Conservation (phyloP, 2,113 vertebrate genomes). For the Lepus timidus region DNA sequence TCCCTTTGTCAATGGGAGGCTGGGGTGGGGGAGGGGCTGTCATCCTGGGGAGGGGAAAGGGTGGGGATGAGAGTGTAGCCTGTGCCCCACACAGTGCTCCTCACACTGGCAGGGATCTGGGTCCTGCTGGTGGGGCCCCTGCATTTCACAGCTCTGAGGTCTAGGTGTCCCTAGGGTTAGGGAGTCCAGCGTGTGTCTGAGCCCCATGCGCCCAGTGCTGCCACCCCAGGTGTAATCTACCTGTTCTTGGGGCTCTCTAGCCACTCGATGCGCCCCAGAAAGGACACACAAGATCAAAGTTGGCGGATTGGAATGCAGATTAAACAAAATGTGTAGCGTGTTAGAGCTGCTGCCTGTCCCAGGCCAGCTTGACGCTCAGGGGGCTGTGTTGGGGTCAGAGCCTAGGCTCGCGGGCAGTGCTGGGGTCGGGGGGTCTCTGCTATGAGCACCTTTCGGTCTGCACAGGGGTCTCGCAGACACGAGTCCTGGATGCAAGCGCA, state of each 20-base stretch:
- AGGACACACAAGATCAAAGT: not conserved
- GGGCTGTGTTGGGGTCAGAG: not conserved
- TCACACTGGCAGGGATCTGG: not conserved
- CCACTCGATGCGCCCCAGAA: not conserved
- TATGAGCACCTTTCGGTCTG: not conserved
- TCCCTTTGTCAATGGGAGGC: not conserved
- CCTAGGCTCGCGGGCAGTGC: too few species aligned
- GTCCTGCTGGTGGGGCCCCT: not conserved
- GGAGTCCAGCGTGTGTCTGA: not conserved
- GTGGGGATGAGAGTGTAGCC: too few species aligned
- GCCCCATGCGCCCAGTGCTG: not conserved
- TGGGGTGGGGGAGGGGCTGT: not conserved
- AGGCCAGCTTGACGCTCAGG: not conserved
- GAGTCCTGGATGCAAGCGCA: not conserved
- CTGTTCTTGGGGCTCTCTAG: not conserved
- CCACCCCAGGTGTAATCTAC: not conserved
- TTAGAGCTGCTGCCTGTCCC: too few species aligned
- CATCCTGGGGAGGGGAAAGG: too few species aligned
- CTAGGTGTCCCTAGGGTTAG: not conserved
- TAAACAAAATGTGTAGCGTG: not conserved
- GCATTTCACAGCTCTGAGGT: not conserved
- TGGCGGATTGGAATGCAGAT: not conserved
- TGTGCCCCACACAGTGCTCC: not conserved
- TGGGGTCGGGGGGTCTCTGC: too few species aligned
- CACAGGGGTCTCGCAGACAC: not conserved